Percentiles rank a stretch among this genome's conserved stretches.
Evolutionary conservation across 2,797 vertebrate species (phyloP).

Genomic region (Australoheros facetus): DNA sequence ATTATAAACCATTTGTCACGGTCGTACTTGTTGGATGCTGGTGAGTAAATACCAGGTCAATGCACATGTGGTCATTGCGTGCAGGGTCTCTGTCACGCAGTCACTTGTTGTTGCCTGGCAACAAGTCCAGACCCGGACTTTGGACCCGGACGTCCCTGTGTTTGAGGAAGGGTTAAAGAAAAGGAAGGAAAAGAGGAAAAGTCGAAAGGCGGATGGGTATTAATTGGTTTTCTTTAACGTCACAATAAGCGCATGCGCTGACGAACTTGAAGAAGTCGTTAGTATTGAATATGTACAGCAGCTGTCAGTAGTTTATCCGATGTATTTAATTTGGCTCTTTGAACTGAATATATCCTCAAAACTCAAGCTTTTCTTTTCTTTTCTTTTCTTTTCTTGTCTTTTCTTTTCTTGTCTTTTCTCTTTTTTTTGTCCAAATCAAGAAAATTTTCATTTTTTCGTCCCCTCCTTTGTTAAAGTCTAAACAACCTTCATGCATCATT

Average conservation of each 20-base stretch:
- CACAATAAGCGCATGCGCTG: conserved; percentile 21
- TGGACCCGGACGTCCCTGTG: conserved; percentile 39
- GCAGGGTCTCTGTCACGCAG: conserved; percentile 30
- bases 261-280: conserved; percentile 35
- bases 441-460: not conserved
- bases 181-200: not conserved
- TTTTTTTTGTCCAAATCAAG: not conserved
- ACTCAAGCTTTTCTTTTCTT: not conserved
- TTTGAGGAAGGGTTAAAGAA: not conserved
- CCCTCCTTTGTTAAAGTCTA: conserved; percentile 11
- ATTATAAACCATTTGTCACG: not conserved
- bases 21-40: not conserved
- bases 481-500: conserved; percentile 42
- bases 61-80: conserved; percentile 10
- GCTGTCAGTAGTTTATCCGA: not conserved
- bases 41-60: conserved; percentile 4
- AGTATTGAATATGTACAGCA: not conserved
- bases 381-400: not conserved
- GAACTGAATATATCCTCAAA: not conserved
- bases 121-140: conserved; percentile 52
- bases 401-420: not conserved
- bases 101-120: conserved; percentile 62
- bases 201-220: conserved; percentile 9
- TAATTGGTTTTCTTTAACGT: not conserved
- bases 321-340: not conserved